A percentile compares a stretch with the other conserved stretches of the same genome.
Conservation (phyloP, 2,113 vertebrate species). For the Butorides virescens region DNA sequence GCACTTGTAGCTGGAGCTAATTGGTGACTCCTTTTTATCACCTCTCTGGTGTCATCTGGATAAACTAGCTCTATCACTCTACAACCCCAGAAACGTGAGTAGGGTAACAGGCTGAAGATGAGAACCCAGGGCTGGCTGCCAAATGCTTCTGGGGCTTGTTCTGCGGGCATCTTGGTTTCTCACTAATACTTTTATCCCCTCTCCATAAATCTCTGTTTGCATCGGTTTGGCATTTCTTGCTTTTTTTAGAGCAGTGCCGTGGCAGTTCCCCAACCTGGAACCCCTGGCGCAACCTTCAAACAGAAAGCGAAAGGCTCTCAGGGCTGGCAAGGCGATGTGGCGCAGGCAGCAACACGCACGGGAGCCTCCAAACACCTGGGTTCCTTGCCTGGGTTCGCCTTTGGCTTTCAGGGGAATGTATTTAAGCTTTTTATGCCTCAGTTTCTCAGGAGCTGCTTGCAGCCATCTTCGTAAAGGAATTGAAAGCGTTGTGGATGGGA, state of each 20-base stretch:
- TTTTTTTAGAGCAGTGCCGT: not conserved
- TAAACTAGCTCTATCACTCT: slow-evolving; percentile 49
- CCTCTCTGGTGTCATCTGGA: slow-evolving; percentile 18
- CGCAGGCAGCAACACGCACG: rapidly evolving
- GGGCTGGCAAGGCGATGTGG: rapidly evolving
- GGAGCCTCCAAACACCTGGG: not conserved
- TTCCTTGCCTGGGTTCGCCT: not conserved
- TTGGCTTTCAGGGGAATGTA: not conserved
- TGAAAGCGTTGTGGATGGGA: not conserved
- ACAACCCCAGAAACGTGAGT: slow-evolving; percentile 8
- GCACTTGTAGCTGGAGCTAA: slow-evolving; percentile 17
- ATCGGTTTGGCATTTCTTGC: not conserved
- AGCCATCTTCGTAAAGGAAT: not conserved
- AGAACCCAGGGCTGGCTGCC: slow-evolving; percentile 19
- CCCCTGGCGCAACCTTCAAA: not conserved
- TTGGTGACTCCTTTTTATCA: slow-evolving; percentile 53
- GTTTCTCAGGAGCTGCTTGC: not conserved
- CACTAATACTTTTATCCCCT: slow-evolving; percentile 42
- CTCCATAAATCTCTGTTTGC: slow-evolving; percentile 35
- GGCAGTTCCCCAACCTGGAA: not conserved
- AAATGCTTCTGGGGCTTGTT: slow-evolving; percentile 18
- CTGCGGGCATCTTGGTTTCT: not conserved
- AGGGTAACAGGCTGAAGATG: slow-evolving; percentile 40
- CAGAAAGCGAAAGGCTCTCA: slow-evolving; percentile 43
- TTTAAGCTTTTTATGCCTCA: not conserved